Base-by-base conservation (phyloP, 2,888 invertebrate species). In the Scaptomyza tumidula region DNA sequence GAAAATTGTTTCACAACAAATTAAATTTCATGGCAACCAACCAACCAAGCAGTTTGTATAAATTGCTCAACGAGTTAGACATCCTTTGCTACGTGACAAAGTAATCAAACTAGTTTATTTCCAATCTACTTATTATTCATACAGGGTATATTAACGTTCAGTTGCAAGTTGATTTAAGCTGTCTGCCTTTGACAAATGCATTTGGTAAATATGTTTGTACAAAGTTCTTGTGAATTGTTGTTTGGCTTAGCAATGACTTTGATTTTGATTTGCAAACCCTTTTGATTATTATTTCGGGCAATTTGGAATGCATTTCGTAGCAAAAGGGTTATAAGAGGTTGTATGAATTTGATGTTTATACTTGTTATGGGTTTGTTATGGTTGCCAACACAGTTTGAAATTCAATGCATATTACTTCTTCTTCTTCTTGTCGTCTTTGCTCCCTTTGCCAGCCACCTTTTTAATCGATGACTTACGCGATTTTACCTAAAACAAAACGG, bases 181-280 rank as follows among this genome's bases (percentile, higher is more conserved):
- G 69, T 75, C 78, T 71, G 69, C 53, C 54, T 53, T 39, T 44
- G 45, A 59, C 60, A 69, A 75, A 80, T 62, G 71, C 63, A 69
- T 64, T 61, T 65, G 67, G 70, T 55, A 83, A 83, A 80, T 80
- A 80, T 80, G 73, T 80, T 80, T 83, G 77, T 48, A 46, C 37
- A 68, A 73, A 85, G 71, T 78, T 79, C 37, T 24, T 39, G 35
- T 35, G 66, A 24, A 19, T 52, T 49, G 27, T 70, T 57, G 27
- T 70, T 61, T 53, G 53, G 39, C 50, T 57, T 59, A 54, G 69
- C 71, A 65, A 57, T 69, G 72, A 62, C 72, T 68, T 73, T 73
- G 73, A 73, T 60, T 76, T 71, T 56, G 50, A 54, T 24, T 43
- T 50, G 37, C 58, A 11, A 57, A 14, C 41, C 41, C 16, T 16